Percentiles rank a stretch among this genome's conserved stretches.
Conservation (phyloP, 2,113 vertebrate genomes). For the Tetraodon nigroviridis region DNA sequence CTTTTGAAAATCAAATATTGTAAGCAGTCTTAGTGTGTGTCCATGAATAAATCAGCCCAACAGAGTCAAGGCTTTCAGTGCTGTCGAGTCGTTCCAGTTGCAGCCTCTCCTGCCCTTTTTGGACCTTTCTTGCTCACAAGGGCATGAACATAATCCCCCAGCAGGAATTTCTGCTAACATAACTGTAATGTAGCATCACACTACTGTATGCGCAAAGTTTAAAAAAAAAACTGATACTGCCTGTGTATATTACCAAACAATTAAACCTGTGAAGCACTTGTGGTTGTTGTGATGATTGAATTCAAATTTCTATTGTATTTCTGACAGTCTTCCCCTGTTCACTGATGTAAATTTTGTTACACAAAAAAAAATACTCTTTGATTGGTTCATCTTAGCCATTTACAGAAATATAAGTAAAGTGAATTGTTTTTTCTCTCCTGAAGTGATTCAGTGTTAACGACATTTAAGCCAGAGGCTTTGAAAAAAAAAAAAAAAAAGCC, state of each 20-base stretch:
- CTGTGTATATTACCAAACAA: too few species aligned
- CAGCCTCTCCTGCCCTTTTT: background rate
- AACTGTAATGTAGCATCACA: background rate
- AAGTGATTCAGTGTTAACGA: slow-evolving; percentile 1
- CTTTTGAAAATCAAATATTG: slow-evolving; percentile 9
- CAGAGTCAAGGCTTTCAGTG: background rate
- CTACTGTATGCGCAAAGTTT: slow-evolving; percentile 3
- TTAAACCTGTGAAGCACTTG: too few species aligned
- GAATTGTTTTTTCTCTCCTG: background rate
- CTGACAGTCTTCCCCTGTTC: too few species aligned
- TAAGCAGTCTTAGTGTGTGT: background rate
- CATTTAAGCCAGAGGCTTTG: background rate
- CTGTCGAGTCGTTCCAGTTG: background rate
- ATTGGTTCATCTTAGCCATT: too few species aligned
- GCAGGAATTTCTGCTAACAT: background rate
- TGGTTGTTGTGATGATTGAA: too few species aligned
- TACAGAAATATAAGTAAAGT: background rate
- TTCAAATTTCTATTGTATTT: too few species aligned
- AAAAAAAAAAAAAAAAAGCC: background rate
- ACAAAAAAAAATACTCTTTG: too few species aligned
- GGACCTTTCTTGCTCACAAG: slow-evolving; percentile 2
- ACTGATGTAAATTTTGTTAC: too few species aligned
- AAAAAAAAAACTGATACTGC: background rate
- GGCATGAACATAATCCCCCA: too few species aligned
- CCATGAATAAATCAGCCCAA: background rate